These are phyloP conservation scores for Thryonomys swinderianus DNA, from an alignment of 2,113 vertebrate genomes.

Conservation along the genomic window DNA sequence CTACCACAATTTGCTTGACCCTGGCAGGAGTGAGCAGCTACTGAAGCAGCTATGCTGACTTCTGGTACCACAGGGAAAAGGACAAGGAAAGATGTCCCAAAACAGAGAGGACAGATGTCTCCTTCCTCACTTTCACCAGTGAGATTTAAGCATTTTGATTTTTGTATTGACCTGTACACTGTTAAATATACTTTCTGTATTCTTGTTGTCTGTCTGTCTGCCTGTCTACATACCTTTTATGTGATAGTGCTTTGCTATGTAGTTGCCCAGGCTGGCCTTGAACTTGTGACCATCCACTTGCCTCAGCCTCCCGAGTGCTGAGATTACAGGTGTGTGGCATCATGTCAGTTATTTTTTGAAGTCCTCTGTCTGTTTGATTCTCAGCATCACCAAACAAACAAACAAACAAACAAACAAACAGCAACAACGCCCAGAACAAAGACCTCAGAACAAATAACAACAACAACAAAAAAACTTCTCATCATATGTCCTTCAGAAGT, in stretches of 20 bases:
- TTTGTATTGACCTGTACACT: not conserved
- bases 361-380: no score
- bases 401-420: no score
- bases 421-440: not conserved
- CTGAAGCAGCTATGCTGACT: no score
- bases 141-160: not conserved
- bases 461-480: not conserved
- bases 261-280: no score
- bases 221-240: not conserved
- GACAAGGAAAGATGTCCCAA: not conserved
- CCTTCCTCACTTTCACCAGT: not conserved
- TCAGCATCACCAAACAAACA: no score
- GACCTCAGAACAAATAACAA: not conserved
- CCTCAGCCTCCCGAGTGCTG: no score
- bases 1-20: not conserved
- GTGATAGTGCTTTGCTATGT: no score
- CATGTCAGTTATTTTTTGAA: not conserved
- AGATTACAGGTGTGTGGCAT: no score
- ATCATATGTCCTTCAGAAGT: not conserved
- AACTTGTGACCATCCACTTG: no score
- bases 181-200: not conserved
- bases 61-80: not conserved
- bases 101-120: not conserved
- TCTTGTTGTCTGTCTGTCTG: not conserved
- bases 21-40: not conserved